Evolutionary conservation across 1,140 invertebrate species (phyloP).

Genomic region (Pseudomyrmex pallidus): DNA sequence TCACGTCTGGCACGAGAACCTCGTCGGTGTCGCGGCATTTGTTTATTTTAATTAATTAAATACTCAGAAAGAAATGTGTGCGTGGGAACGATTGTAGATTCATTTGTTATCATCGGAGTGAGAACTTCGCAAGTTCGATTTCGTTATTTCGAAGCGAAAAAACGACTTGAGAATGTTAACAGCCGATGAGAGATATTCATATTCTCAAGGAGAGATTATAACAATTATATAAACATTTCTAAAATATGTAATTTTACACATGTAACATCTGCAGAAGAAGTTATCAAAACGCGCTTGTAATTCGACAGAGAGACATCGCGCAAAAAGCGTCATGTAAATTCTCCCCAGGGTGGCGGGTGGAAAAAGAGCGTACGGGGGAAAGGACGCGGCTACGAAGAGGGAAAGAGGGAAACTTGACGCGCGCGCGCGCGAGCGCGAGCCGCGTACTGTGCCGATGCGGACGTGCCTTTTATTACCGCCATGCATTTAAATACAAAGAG

Average conservation of each 20-base stretch:
- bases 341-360: background rate
- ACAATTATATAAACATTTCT: too few relatives aligned
- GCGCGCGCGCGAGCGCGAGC: slow-evolving; percentile 11
- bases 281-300: slow-evolving; percentile 41
- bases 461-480: slow-evolving; percentile 71
- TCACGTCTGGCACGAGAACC: background rate
- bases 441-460: slow-evolving; percentile 62
- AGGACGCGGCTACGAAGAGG: background rate
- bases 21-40: slow-evolving; percentile 27
- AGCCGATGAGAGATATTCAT: too few relatives aligned
- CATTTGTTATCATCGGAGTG: slow-evolving; percentile 20
- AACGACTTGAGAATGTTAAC: too few relatives aligned
- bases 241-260: too few relatives aligned
- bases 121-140: slow-evolving; percentile 1
- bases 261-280: background rate
- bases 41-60: slow-evolving; percentile 73
- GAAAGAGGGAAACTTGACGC: slow-evolving; percentile 23
- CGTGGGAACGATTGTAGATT: background rate
- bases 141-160: too few relatives aligned
- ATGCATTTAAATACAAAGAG: slow-evolving; percentile 74
- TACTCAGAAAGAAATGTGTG: background rate
- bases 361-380: slow-evolving; percentile 13
- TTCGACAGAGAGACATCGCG: slow-evolving; percentile 35
- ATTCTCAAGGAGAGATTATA: too few relatives aligned
- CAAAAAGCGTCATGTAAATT: slow-evolving; percentile 35